Evolutionary conservation across 2,888 invertebrate species (phyloP), one percentile per base, ranked within the genome.

Genomic region (Falcaria lacertinaria): DNA sequence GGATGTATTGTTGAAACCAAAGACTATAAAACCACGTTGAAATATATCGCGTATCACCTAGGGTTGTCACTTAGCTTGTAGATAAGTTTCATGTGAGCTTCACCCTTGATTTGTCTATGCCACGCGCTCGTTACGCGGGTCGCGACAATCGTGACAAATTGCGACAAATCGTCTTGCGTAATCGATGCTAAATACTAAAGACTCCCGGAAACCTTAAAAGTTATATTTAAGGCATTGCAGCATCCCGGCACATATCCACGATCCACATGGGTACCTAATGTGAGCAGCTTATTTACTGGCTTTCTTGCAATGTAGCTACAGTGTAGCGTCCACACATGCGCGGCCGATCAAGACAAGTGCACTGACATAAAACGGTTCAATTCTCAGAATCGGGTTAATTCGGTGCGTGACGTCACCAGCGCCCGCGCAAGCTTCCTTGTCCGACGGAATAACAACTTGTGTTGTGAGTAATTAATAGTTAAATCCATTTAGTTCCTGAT

Each of bases 371-470:
- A 69, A 76, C 76, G 75, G 71, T 74, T 75, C 69, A 64, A 65
- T 86, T 86, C 85, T 82, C 67, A 58, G 87, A 85, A 86, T 72
- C 72, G 72, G 75, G 81, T 85, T 85, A 86, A 87, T 85, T 86
- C 68, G 64, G 81, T 69, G 65, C 68, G 71, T 85, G 85, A 86
- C 86, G 85, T 85, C 83, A 85, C 52, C 53, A 19, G 19, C 50
- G 52, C 57, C 67, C 42, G 45, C 50, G 44, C 59, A 50, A 62
- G 70, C 72, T 80, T 80, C 77, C 78, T 79, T 64, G 74, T 80
- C 74, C 67, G 67, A 68, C 60, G 56, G 60, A 67, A 68, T 67
- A 54, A 59, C 61, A 57, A 63, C 60, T 60, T 55, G 62, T 54
- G 49, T 60, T 55, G 62, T 54, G 49, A 54, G 61, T 63, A 60